Evolutionary conservation across 2,797 vertebrate genomes (phyloP), one percentile per base, ranked within the genome.

Genomic region (Buceros bicornis): DNA sequence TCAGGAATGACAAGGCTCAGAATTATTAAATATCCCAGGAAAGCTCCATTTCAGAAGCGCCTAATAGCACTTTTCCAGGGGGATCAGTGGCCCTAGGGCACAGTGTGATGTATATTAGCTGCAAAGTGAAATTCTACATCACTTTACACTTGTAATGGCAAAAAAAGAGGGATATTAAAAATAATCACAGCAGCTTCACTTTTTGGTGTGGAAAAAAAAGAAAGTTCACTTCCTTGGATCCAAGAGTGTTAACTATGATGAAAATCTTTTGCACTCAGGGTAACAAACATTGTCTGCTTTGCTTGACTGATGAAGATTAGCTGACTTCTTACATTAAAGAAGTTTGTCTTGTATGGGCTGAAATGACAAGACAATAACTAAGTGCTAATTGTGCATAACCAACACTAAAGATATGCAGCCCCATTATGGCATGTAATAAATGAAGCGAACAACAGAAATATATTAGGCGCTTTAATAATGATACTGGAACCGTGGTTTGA

Each of bases 371-470:
- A 99, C 98, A 98, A 98, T 99, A 99, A 98, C 98, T 96, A 90
- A 98, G 97, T 98, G 98, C 98, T 99, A 99, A 99, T 99, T 99
- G 98, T 98, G 98, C 98, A 98, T 98, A 99, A 98, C 99, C 98
- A 98, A 96, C 95, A 95, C 97, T 98, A 97, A 97, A 98, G 97
- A 97, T 97, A 97, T 97, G 97, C 97, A 97, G 97, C 61, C 93
- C 97, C 97, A 97, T 98, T 97, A 97, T 89, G 91, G 97, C 96
- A 82, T 65, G 96, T 95, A 98, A 98, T 97, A 98, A 98, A 98
- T 98, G 98, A 97, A 98, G 97, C 89, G 51, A 94, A 93, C 94
- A 97, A 96, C 90, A 90, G 97, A 97, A 98, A 98, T 97, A 92
- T 98, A 98, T 98, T 96, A 97, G 97, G 96, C 6, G 9, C 96